Evolutionary conservation across 2,797 vertebrate species (phyloP).

Genomic region (Chelon auratus): DNA sequence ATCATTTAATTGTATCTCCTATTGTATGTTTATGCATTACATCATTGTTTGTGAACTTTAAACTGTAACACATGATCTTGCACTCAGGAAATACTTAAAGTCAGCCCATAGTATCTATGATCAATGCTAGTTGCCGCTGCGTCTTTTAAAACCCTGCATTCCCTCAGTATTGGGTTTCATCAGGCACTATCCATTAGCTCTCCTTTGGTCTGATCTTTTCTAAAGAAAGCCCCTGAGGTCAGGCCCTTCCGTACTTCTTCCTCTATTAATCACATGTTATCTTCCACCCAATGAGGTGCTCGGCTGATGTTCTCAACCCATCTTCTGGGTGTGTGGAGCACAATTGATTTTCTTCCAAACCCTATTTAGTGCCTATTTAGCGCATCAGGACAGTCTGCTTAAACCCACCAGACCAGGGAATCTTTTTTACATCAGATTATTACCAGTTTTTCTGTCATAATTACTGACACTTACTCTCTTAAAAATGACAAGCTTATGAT

Average conservation of each 20-base stretch:
- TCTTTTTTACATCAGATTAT: not conserved
- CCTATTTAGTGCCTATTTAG: slow-evolving; percentile 3
- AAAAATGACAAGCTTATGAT: not conserved
- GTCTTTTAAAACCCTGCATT: slow-evolving; percentile 33
- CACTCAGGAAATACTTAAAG: slow-evolving; percentile 6
- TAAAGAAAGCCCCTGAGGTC: slow-evolving; percentile 38
- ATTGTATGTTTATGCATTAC: not conserved
- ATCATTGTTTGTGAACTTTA: slow-evolving; percentile 9
- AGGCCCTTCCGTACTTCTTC: slow-evolving; percentile 6
- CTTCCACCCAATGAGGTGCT: slow-evolving; percentile 30
- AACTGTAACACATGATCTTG: slow-evolving; percentile 19
- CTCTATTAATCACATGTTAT: slow-evolving; percentile 27
- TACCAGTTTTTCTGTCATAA: too few species aligned
- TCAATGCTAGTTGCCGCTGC: slow-evolving; percentile 21
- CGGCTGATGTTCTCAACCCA: slow-evolving; percentile 15
- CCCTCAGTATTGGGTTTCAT: slow-evolving; percentile 52
- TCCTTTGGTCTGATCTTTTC: slow-evolving; percentile 50
- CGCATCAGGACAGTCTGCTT: not conserved
- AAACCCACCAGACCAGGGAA: not conserved
- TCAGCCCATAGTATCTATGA: slow-evolving; percentile 25
- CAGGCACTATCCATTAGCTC: slow-evolving; percentile 57
- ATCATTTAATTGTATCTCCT: not conserved
- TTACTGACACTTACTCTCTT: not conserved
- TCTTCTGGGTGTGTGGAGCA: slow-evolving; percentile 11
- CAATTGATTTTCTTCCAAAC: slow-evolving; percentile 22